Percentiles rank a stretch among this genome's conserved stretches.
phyloP scores from a whole-genome alignment of 2,888 invertebrate genomes.

The Ganaspis brasiliensis region DNA sequence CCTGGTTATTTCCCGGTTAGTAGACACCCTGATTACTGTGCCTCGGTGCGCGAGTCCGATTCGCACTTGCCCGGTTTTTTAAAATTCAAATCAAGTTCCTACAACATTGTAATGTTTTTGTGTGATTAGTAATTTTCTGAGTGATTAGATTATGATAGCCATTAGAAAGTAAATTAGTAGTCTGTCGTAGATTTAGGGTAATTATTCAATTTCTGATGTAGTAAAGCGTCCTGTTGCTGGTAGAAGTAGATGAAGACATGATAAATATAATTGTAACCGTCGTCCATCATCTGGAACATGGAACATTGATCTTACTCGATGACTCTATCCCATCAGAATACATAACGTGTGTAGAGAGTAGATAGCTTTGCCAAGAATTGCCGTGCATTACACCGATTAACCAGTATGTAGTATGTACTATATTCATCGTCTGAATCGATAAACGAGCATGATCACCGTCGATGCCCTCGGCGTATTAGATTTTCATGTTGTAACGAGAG shows the following conservation, averaged over 20 bases:
- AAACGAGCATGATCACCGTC: slow-evolving; percentile 33
- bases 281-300: slow-evolving; percentile 27
- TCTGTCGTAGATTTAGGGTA: background rate
- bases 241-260: slow-evolving; percentile 14
- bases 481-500: slow-evolving; percentile 39
- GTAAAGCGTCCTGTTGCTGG: background rate
- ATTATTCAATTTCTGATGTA: slow-evolving; percentile 16
- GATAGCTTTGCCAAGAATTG: slow-evolving; percentile 29
- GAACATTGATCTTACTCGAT: slow-evolving; percentile 29
- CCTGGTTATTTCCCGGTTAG: too few species aligned
- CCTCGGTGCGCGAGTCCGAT: too few species aligned
- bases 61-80: too few species aligned
- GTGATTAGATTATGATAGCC: too few species aligned
- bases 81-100: too few species aligned
- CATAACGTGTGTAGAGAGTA: slow-evolving; percentile 15
- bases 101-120: too few species aligned
- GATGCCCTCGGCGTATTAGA: slow-evolving; percentile 23
- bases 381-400: slow-evolving; percentile 41
- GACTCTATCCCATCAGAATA: slow-evolving; percentile 26
- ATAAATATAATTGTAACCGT: slow-evolving; percentile 31
- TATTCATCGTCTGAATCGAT: slow-evolving; percentile 38
- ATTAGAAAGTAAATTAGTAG: too few species aligned
- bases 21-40: too few species aligned
- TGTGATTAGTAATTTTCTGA: too few species aligned
- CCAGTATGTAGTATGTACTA: slow-evolving; percentile 4